These are phyloP conservation scores for Tenodera sinensis DNA, from an alignment of 2,888 invertebrate species.

Conservation along the genomic window DNA sequence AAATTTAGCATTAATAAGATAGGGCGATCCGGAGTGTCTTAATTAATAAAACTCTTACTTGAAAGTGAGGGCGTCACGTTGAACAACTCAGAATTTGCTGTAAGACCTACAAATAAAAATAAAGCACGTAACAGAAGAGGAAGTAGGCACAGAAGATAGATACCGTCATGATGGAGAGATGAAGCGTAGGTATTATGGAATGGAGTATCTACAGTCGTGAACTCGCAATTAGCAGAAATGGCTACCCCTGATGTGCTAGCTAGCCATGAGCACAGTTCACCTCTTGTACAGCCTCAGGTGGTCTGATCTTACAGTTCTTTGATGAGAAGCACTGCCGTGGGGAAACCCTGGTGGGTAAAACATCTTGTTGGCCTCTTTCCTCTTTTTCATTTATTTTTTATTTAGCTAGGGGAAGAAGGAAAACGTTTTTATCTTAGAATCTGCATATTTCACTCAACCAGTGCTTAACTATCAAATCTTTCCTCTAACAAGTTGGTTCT, in stretches of 20 bases:
- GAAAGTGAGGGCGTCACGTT: too few relatives aligned
- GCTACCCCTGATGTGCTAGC: background rate
- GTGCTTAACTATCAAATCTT: slow-evolving; percentile 9
- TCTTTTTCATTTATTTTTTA: background rate
- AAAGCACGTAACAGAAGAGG: too few relatives aligned
- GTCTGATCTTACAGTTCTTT: slow-evolving; percentile 8
- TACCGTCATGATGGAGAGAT: too few relatives aligned
- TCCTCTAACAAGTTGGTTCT: background rate
- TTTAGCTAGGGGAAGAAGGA: background rate
- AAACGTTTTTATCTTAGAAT: slow-evolving; percentile 9
- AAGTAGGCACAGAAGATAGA: too few relatives aligned
- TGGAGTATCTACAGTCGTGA: too few relatives aligned
- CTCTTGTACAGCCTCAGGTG: slow-evolving; percentile 16
- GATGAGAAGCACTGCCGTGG: slow-evolving; percentile 11
- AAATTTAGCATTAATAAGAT: too few relatives aligned
- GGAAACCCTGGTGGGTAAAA: background rate
- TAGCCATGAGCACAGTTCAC: background rate
- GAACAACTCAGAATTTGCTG: too few relatives aligned
- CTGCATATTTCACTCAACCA: slow-evolving; percentile 27
- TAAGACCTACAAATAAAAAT: too few relatives aligned
- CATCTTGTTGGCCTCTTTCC: background rate
- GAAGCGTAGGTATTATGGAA: too few relatives aligned
- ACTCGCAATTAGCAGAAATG: background rate
- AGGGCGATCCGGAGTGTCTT: too few relatives aligned
- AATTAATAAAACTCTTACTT: too few relatives aligned